These are phyloP conservation scores for Leuctra nigra DNA, from an alignment of 2,888 invertebrate species.

Conservation along the genomic window DNA sequence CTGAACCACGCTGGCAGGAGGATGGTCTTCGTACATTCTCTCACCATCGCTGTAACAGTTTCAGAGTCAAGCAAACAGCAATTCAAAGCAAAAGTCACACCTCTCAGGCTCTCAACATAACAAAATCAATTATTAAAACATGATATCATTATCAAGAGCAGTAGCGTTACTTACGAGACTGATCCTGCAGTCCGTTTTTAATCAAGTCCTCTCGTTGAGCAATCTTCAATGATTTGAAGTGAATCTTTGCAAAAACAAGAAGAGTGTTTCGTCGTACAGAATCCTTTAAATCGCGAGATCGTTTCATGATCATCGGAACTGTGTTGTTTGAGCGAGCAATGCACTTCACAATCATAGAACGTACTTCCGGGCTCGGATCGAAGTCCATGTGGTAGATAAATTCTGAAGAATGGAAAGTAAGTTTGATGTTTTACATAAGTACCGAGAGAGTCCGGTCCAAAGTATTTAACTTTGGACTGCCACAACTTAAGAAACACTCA, in stretches of 20 bases:
- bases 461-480: too few relatives aligned
- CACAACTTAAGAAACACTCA: too few relatives aligned
- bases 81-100: too few relatives aligned
- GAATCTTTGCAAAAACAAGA: slow-evolving; percentile 45
- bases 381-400: slow-evolving; percentile 63
- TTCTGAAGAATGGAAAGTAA: too few relatives aligned
- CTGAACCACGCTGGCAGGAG: background rate
- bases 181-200: slow-evolving; percentile 56
- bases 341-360: slow-evolving; percentile 59
- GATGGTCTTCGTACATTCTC: background rate
- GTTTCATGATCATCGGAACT: slow-evolving; percentile 60
- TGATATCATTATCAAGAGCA: too few relatives aligned
- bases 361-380: slow-evolving; percentile 69
- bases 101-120: too few relatives aligned
- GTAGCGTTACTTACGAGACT: too few relatives aligned
- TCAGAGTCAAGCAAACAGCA: too few relatives aligned
- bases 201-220: slow-evolving; percentile 55
- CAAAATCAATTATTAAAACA: too few relatives aligned
- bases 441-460: too few relatives aligned
- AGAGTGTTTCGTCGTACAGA: slow-evolving; percentile 60
- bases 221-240: slow-evolving; percentile 52
- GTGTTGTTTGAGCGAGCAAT: slow-evolving; percentile 68
- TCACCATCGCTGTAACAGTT: slow-evolving; percentile 4
- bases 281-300: slow-evolving; percentile 71
- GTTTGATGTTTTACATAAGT: too few relatives aligned